Base-by-base conservation (phyloP, 2,888 invertebrate species). In the Cacoxenus indagator region DNA sequence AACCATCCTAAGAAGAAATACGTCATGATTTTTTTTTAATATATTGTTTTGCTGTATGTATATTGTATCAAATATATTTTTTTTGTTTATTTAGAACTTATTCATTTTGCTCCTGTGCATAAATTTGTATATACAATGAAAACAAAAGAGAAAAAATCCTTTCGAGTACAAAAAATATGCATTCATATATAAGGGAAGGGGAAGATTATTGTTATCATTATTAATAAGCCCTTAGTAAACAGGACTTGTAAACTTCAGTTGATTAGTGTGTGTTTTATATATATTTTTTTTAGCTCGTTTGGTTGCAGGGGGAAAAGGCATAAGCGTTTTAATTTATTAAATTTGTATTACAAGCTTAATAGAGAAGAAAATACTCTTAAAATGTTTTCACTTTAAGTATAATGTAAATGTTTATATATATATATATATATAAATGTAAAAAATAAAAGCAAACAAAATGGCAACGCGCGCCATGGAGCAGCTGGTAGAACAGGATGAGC, bases 391-490 rank as follows among this genome's bases (percentile, higher is more conserved):
- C 11, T 54, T 54, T 54, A 31, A 9, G 31, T 8, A 31, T 8
- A 31, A 31, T 31, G 31, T 24, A 9, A 17, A 61, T 22, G 27
- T 61, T n/a, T 6, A 19, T 37, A 11, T 37, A 43, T 45, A 2
- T 61, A 31, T 31, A 19, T 9, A 61, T 61, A 5, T 43, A 45
- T 61, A 24, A 74, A 70, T 75, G 75, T 73, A 74, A 82, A 75
- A 75, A 76, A 69, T 74, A 73, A 72, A 82, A 76, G 78, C 80
- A 73, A 82, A 79, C 78, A 81, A 78, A 79, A 80, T 82, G 78
- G 78, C 82, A 79, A 69, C 71, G 73, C 69, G 64, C 68, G 78
- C 78, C 78, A 68, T 71, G 75, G 72, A 79, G 74, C 77, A 70
- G 72, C 72, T 73, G 54, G 71, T 59, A 62, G 69, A 69, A 37